A percentile compares a stretch with the other conserved stretches of the same genome.
phyloP scores from a whole-genome alignment of 2,113 vertebrate species.

The Chroicocephalus ridibundus region DNA sequence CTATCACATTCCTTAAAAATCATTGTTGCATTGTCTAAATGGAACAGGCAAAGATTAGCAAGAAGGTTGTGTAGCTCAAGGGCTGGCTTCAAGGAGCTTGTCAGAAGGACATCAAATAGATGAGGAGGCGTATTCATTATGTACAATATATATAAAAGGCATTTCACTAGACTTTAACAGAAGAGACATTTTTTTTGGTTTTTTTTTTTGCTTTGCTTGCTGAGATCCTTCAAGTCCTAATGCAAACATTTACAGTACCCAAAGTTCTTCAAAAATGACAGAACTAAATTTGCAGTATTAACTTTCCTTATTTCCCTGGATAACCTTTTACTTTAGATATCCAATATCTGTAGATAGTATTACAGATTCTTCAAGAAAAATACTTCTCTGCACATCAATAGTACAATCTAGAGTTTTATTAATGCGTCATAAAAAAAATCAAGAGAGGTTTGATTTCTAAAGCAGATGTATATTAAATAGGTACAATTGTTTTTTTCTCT shows the following conservation, averaged over 20 bases:
- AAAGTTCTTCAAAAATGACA: not conserved
- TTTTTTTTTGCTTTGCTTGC: not conserved
- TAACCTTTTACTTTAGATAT: not conserved
- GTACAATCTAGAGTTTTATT: not conserved
- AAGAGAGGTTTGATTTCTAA: not conserved
- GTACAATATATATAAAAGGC: not conserved
- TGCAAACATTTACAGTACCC: not conserved
- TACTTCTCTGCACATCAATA: not conserved
- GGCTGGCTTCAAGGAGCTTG: not conserved
- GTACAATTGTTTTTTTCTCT: not conserved
- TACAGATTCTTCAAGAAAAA: not conserved
- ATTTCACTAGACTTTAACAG: not conserved
- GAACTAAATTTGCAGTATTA: not conserved
- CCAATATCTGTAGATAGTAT: not conserved
- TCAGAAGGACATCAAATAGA: not conserved
- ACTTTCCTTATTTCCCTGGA: not conserved
- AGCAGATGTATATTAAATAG: not conserved
- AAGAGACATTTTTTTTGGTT: rapidly evolving
- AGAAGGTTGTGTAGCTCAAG: not conserved
- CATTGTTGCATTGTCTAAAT: not conserved
- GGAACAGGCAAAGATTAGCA: not conserved
- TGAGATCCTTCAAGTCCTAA: not conserved
- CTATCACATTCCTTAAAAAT: not conserved
- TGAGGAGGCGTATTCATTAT: not conserved
- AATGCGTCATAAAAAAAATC: not conserved